phyloP scores from a whole-genome alignment of 2,888 invertebrate species.

The Drosophila cognata region DNA sequence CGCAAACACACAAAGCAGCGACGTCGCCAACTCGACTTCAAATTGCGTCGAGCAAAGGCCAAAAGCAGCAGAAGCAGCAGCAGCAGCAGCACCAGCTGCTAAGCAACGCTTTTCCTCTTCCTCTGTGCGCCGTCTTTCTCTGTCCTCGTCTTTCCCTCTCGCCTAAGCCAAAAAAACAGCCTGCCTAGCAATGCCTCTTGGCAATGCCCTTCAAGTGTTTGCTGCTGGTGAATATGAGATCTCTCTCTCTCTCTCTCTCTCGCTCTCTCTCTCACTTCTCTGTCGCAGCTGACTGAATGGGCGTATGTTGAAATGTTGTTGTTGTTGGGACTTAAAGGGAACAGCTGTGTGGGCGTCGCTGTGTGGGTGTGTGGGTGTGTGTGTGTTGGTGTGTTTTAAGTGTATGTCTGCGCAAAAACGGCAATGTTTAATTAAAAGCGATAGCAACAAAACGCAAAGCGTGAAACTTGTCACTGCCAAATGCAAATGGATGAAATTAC shows the following conservation, averaged over 20 bases:
- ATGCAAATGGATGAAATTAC: constrained; percentile 32
- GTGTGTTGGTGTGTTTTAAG: constrained; percentile 26
- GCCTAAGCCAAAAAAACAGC: constrained; percentile 2
- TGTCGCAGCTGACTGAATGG: constrained; percentile 26
- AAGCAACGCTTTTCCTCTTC: constrained; percentile 3
- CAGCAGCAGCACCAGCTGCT: constrained; percentile 26
- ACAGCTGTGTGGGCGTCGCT: constrained; percentile 18
- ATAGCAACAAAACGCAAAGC: constrained; percentile 53
- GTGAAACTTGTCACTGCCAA: constrained; percentile 40
- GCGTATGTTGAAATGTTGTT: constrained; percentile 21
- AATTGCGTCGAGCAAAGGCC: constrained; percentile 60
- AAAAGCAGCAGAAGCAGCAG: constrained; percentile 23
- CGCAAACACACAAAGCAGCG: constrained; percentile 8
- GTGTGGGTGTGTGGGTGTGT: constrained; percentile 18
- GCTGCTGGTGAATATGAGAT: constrained; percentile 2
- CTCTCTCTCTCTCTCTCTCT: not conserved
- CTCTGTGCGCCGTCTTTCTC: not conserved
- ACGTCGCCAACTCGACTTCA: constrained; percentile 63
- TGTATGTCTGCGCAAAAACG: constrained; percentile 42
- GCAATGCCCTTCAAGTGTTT: constrained; percentile 15
- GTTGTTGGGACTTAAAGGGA: constrained; percentile 31
- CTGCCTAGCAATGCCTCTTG: not conserved
- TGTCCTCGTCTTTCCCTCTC: not conserved
- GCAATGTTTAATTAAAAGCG: constrained; percentile 65
- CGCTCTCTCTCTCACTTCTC: not conserved